Evolutionary conservation across 2,113 vertebrate species (phyloP), one percentile per base, ranked within the genome.

Genomic region (Neodon shergylaensis): DNA sequence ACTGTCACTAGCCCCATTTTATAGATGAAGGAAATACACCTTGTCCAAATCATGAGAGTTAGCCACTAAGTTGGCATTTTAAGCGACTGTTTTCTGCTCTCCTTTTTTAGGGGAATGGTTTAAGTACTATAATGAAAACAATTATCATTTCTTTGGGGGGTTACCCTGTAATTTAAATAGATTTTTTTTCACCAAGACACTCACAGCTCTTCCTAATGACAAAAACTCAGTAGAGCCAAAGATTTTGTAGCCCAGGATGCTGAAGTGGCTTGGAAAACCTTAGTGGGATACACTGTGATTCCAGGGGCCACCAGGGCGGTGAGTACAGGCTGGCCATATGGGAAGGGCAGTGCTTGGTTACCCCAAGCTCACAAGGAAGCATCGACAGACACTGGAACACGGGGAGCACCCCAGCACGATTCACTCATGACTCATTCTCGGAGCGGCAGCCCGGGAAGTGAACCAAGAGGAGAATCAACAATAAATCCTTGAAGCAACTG

Each of bases 401-500:
- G 21, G 0, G 7, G 79, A 21, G 1, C 0, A 0, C 33, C 24
- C 70, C 4, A 28, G 9, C 0, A 91, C 66, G 72, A 24, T 44
- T 6, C 28, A 31, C 44, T 31, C 65, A 26, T 33, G 86, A 61
- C 68, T 5, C 16, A 36, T 78, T 42, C 72, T 91, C 65, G 26
- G 7, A 17, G 22, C 16, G 4, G 13, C 82, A 42, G 73, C 49
- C 36, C 7, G 33, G 73, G 74, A 49, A 88, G 91, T 28, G 88
- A 86, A 94, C 91, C 47, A 74, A 66, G 74, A 3, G 1, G 78
- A 90, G 74, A 93, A 73, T 70, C 61, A 85, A 83, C 93, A 44
- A 96, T 91, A 96, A 97, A 95, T 94, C 89, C 92, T 76, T 1
- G n/a, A 91, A 91, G 82, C 88, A 91, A 87, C 65, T n/a, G 74